Conservation (phyloP, 1,140 invertebrate species). For the Tetramorium alpestre region DNA sequence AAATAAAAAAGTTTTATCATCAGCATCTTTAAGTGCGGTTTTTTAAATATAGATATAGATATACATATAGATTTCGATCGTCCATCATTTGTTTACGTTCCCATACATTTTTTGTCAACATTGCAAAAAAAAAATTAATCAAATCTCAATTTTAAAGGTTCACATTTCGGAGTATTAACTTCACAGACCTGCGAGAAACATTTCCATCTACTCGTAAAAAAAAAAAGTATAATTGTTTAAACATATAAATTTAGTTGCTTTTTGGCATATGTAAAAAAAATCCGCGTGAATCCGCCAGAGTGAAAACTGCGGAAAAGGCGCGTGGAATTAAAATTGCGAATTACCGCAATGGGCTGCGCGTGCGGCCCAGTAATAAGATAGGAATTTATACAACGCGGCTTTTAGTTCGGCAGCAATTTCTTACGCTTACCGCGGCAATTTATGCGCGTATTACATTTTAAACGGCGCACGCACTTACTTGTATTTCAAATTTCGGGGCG, state of each 20-base stretch:
- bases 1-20: too few species aligned
- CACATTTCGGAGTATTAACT: too few species aligned
- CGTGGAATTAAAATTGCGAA: conserved; percentile 29
- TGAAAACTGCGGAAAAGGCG: conserved; percentile 14
- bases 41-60: too few species aligned
- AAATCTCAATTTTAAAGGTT: too few species aligned
- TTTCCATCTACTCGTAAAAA: neutral
- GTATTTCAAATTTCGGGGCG: conserved; percentile 50
- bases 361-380: conserved; percentile 25
- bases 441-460: conserved; percentile 55
- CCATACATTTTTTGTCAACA: too few species aligned
- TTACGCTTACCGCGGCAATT: conserved; percentile 45
- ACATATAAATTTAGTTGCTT: neutral
- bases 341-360: conserved; percentile 18
- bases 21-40: too few species aligned
- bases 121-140: too few species aligned
- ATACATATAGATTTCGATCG: too few species aligned
- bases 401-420: conserved; percentile 51
- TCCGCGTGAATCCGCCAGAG: neutral
- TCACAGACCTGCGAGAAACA: neutral
- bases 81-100: too few species aligned
- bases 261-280: neutral
- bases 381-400: conserved; percentile 41
- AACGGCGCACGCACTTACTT: conserved; percentile 39
- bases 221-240: neutral